Base-by-base conservation (phyloP, 2,888 invertebrate genomes). In the Troides aeacus region DNA sequence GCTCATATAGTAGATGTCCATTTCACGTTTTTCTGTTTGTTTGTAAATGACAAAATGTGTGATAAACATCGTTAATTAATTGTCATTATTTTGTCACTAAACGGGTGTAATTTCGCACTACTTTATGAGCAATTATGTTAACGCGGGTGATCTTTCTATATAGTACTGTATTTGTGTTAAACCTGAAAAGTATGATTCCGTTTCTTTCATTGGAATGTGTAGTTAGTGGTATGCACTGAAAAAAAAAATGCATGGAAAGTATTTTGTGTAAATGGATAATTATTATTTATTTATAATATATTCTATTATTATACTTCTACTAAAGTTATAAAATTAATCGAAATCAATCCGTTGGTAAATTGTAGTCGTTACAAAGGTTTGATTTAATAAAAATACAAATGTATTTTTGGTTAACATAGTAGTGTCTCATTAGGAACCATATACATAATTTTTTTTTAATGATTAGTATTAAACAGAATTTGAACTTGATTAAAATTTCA, bases 1-100 rank as follows among this genome's bases (percentile, higher is more conserved):
- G 68, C 50, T 63, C 68, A 63, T 59, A 68, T 50, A 30, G 68
- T 68, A 68, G 68, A 59, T 50, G 64, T 56, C 64, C 60, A 59
- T 64, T 64, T 60, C 63, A 60, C 50, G 46, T 68, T 59, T 64
- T 4, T 68, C 50, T 60, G 18, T 56, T 64, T 68, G 64, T 64
- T 68, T 64, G 68, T 64, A 39, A 64, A 60, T 64, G 68, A 60
- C 60, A 68, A 64, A 53, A 2, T 58, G 53, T 64, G 24, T 59
- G 50, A 30, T 50, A 50, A 53, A 36, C 58, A 62, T 65, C 59
- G 46, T 46, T 36, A 23, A 18, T 8, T 59, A 24, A 65, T 24
- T 6, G 4, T 53, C 6, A n/a, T 53, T 53, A 53, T n/a, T 17
- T 18, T 50, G 15, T 57, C n/a, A 57, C n/a, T 57, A 21, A 58